Evolutionary conservation across 2,113 vertebrate genomes (phyloP).

Genomic region (Tachysurus vachellii): DNA sequence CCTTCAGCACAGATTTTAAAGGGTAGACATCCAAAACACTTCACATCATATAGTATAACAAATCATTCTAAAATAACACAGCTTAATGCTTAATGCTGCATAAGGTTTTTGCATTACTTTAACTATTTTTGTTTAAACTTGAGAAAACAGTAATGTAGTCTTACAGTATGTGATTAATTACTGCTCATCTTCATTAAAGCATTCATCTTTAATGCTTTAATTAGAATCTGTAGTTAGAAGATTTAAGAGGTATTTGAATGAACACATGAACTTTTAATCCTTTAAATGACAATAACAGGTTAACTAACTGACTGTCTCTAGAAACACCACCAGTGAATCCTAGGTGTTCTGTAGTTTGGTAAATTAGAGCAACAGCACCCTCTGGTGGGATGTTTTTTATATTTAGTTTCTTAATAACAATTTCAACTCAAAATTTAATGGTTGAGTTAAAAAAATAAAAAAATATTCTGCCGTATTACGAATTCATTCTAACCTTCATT

Average conservation of each 20-base stretch:
- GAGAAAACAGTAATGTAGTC: neutral
- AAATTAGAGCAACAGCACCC: constrained; percentile 3
- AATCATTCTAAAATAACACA: no score
- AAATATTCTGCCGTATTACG: neutral
- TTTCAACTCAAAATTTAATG: neutral
- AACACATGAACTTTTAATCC: neutral
- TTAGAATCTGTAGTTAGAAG: neutral
- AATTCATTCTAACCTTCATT: neutral
- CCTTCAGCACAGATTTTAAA: neutral
- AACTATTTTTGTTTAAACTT: neutral
- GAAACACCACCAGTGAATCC: neutral
- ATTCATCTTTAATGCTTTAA: no score
- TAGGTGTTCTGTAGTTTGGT: neutral
- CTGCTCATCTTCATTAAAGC: no score
- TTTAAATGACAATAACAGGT: neutral
- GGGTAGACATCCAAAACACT: neutral
- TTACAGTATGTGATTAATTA: neutral
- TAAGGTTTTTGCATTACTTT: neutral
- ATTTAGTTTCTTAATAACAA: neutral
- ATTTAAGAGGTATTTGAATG: neutral
- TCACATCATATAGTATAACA: no score
- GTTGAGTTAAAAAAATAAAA: neutral
- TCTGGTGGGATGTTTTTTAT: neutral
- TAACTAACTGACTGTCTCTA: neutral
- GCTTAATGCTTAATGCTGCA: neutral